phyloP scores from a whole-genome alignment of 2,797 vertebrate species.

The Pachyuromys duprasi region DNA sequence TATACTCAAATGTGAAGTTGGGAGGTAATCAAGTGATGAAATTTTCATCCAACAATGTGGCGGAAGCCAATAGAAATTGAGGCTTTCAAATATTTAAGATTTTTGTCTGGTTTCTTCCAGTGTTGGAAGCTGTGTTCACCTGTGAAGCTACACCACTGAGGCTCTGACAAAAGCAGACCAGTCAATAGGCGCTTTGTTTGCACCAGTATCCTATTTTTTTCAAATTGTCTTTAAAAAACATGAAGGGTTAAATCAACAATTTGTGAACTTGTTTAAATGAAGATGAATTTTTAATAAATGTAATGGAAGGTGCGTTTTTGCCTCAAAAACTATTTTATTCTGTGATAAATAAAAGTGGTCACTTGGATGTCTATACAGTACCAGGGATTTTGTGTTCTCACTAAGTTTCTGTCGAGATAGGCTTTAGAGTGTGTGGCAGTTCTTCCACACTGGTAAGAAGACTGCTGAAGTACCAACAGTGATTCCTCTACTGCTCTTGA shows the following conservation, averaged over 20 bases:
- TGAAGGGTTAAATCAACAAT: slow-evolving; percentile 54
- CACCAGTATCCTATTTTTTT: slow-evolving; percentile 36
- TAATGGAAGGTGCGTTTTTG: slow-evolving; percentile 42
- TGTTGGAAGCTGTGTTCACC: neutral
- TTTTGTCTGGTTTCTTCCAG: slow-evolving; percentile 28
- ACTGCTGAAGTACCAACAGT: neutral
- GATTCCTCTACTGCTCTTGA: neutral
- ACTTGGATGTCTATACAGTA: neutral
- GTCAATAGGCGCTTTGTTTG: slow-evolving; percentile 33
- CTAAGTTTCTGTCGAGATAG: neutral
- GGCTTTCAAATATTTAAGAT: neutral
- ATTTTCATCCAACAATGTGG: neutral
- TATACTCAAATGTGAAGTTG: neutral
- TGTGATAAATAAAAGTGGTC: slow-evolving; percentile 1
- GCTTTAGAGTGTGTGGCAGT: neutral
- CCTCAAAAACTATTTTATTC: neutral
- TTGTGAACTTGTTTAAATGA: slow-evolving; percentile 39
- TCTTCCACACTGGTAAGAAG: neutral
- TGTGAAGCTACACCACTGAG: neutral
- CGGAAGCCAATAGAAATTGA: neutral
- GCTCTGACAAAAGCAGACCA: slow-evolving; percentile 18
- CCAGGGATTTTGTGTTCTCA: neutral
- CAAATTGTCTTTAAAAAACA: slow-evolving; percentile 60
- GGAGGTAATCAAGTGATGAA: slow-evolving; percentile 16
- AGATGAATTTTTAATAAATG: slow-evolving; percentile 22